Conservation (phyloP, 2,113 vertebrate genomes). For the Cranoglanis bouderius region DNA sequence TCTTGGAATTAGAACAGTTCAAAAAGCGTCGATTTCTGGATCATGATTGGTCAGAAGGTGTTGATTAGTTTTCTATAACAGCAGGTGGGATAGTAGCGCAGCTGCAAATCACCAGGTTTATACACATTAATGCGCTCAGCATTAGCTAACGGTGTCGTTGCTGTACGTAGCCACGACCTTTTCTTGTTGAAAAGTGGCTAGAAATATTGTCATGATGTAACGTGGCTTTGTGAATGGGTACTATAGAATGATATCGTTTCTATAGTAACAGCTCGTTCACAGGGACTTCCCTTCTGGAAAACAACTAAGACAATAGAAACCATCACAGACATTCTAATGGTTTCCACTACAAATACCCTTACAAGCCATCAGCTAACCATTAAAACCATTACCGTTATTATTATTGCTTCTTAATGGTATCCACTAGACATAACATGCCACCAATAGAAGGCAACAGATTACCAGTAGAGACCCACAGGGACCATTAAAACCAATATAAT, state of each 20-base stretch:
- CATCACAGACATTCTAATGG: too few species aligned
- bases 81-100: not conserved
- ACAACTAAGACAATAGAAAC: too few species aligned
- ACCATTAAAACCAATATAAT: too few species aligned
- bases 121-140: not conserved
- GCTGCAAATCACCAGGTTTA: not conserved
- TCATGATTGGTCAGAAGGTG: not conserved
- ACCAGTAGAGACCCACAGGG: too few species aligned
- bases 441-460: too few species aligned
- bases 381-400: too few species aligned
- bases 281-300: not conserved
- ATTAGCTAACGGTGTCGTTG: not conserved
- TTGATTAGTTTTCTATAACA: not conserved
- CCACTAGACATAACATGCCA: too few species aligned
- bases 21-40: not conserved
- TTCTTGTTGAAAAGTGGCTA: too few species aligned
- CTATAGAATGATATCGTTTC: not conserved
- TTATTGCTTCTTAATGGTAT: too few species aligned
- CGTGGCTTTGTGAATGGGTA: not conserved
- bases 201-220: too few species aligned
- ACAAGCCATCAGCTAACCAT: too few species aligned
- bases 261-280: not conserved
- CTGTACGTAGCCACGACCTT: not conserved
- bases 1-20: not conserved
- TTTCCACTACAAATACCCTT: too few species aligned